phyloP scores from a whole-genome alignment of 2,113 vertebrate species.

The Muntiacus reevesi region DNA sequence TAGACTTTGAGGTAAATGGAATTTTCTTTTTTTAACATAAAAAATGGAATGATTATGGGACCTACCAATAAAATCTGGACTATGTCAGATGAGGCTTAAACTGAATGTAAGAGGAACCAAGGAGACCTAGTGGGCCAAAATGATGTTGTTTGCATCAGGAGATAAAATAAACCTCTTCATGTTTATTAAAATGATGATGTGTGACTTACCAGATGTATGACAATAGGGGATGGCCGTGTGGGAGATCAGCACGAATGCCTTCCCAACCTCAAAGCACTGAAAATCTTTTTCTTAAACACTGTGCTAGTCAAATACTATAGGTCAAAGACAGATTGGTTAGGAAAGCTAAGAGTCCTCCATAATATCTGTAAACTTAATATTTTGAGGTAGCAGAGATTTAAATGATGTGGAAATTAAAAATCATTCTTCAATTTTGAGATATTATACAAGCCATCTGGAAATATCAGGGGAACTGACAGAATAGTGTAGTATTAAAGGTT shows the following conservation, averaged over 20 bases:
- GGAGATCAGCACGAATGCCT: neutral
- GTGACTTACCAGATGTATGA: too few species aligned
- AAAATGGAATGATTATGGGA: neutral
- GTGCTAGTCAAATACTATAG: neutral
- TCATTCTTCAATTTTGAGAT: neutral
- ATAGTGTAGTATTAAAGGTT: neutral
- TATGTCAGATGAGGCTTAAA: neutral
- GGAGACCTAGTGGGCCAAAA: accelerated
- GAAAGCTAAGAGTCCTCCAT: neutral
- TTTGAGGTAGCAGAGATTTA: neutral
- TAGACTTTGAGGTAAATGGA: neutral
- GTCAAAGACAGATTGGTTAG: neutral
- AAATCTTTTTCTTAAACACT: neutral
- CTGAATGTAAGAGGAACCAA: neutral
- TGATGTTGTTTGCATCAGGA: neutral
- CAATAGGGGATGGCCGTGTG: neutral
- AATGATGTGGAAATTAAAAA: constrained; percentile 11
- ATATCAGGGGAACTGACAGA: neutral
- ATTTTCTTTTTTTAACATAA: neutral
- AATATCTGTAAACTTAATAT: neutral
- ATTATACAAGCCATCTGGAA: neutral
- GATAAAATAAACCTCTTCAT: neutral
- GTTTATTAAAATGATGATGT: neutral
- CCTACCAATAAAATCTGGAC: neutral
- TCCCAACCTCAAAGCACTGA: neutral